Conservation (phyloP, 37 sponge, comb jelly and placozoan genomes). For the Cladorhizidae sp. region DNA sequence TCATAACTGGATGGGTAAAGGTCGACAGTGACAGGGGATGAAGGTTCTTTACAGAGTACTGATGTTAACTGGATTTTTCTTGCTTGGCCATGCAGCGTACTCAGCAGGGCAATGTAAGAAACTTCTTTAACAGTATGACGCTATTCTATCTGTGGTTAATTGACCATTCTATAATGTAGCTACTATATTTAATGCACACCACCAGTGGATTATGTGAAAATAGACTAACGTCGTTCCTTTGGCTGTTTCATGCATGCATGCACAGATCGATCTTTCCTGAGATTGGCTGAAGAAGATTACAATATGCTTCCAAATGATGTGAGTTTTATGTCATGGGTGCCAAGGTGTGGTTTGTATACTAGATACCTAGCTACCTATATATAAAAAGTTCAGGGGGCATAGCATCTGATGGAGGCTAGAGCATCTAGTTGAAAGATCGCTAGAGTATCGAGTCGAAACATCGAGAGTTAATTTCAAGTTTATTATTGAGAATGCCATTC, state of each 20-base stretch:
- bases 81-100: slow-evolving; percentile 60
- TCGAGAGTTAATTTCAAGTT: too few relatives aligned
- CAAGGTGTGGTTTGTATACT: too few relatives aligned
- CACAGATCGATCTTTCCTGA: slow-evolving; percentile 68
- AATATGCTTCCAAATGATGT: slow-evolving; percentile 67
- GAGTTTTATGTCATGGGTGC: too few relatives aligned
- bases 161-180: neutral
- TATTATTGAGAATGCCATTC: too few relatives aligned
- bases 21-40: neutral
- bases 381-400: too few relatives aligned
- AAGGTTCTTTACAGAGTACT: slow-evolving; percentile 7
- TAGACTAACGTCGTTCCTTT: neutral
- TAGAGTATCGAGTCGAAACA: too few relatives aligned
- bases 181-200: slow-evolving; percentile 15
- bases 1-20: neutral
- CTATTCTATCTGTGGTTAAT: too few relatives aligned
- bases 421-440: too few relatives aligned
- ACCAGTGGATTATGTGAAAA: neutral
- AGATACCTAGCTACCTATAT: too few relatives aligned
- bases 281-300: slow-evolving; percentile 67
- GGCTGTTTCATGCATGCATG: neutral
- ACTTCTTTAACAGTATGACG: too few relatives aligned
- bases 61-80: slow-evolving; percentile 28
- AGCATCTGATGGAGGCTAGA: too few relatives aligned
- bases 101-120: slow-evolving; percentile 77